Base-by-base conservation (phyloP, 2,888 invertebrate genomes). In the Trilocha varians region DNA sequence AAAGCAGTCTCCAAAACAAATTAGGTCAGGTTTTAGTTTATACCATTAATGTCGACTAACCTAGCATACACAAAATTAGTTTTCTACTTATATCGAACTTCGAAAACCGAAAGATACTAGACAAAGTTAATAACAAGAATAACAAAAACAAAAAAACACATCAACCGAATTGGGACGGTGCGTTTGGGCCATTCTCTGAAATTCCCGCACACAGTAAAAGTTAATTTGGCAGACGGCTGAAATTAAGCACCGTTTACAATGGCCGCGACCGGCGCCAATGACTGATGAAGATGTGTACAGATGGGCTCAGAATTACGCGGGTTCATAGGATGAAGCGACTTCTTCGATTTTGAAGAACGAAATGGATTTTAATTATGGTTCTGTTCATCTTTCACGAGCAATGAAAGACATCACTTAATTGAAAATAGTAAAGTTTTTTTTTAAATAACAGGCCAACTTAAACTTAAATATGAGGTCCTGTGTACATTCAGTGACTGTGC, bases 181-280 rank as follows among this genome's bases (percentile, higher is more conserved):
- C 45, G 35, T 45, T 42, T 39, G 34, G 39, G 39, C 46, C 38
- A 37, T 41, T 39, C 39, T 39, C 38, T 40, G 43, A 43, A 43
- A 43, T 43, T 42, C 41, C 40, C 43, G 43, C 46, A 43, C 43
- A 46, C 41, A 41, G 43, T 43, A 46, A 46, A 43, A 70, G 70
- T 67, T 70, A 70, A 74, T 72, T 71, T 65, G 62, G 61, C 57
- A 57, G 63, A 58, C 62, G 61, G 51, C 61, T 61, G 53, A 62
- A 74, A 73, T 74, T 73, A 72, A 70, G 66, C 63, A 55, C 59
- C 69, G 70, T 72, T 71, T 70, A 74, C 74, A 73, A 61, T 70
- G 71, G 66, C 69, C 68, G 61, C 59, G 50, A 49, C 55, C 57
- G 65, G 62, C 64, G 66, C 61, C 68, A 65, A 65, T 77, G 76